These are phyloP conservation scores for Heterohyrax brucei DNA, from an alignment of 2,797 vertebrate species.

Conservation along the genomic window DNA sequence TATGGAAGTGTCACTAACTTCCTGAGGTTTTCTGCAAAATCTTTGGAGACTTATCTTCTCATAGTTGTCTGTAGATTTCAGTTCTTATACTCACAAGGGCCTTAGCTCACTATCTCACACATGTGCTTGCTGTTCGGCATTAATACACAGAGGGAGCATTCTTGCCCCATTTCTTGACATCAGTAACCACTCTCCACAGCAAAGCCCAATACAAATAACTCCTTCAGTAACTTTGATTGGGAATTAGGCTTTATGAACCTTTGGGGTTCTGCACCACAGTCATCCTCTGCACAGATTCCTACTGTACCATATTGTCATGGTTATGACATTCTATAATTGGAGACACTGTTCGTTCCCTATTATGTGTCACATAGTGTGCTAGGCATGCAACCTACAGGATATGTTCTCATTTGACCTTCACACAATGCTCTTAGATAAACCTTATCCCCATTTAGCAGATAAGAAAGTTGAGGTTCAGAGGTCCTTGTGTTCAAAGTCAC, in stretches of 20 bases:
- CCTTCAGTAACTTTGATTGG: neutral
- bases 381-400: neutral
- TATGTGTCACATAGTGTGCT: neutral
- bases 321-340: neutral
- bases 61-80: neutral
- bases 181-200: neutral
- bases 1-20: neutral
- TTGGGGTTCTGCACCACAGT: neutral
- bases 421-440: neutral
- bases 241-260: neutral
- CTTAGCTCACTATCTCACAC: neutral
- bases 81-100: neutral
- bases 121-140: neutral
- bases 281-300: neutral
- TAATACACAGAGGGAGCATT: neutral
- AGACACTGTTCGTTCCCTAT: neutral
- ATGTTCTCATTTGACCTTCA: constrained; percentile 19
- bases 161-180: neutral
- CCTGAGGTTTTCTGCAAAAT: neutral
- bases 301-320: neutral
- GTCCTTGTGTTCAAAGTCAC: neutral
- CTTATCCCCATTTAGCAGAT: constrained; percentile 4
- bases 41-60: neutral
- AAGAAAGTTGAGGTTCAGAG: constrained; percentile 21
- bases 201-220: neutral